Evolutionary conservation across 2,888 invertebrate species (phyloP), one percentile per base, ranked within the genome.

Genomic region (Drosophila testacea): DNA sequence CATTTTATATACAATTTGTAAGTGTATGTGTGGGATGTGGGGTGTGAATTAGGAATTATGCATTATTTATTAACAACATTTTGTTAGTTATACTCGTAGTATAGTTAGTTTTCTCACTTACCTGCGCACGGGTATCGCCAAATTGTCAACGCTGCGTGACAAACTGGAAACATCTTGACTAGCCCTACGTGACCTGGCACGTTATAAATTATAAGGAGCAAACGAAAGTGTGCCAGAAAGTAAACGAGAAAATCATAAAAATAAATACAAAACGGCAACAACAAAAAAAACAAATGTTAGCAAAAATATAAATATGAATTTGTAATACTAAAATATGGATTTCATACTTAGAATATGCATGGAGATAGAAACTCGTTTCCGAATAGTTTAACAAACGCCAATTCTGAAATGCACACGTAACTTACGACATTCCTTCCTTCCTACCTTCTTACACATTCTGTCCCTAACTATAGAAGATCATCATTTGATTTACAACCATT

Each of bases 121-220:
- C 95, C 95, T 94, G 88, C 94, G 94, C 61, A 90, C 88, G 90
- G 93, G 91, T 67, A 94, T 94, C 90, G 94, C 94, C 93, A 95
- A 94, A 93, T 94, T 94, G 93, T 95, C 95, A 88, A 94, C 94
- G 91, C 95, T 95, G 92, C 95, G 93, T 91, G 95, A 94, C 92
- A 95, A 94, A 93, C 93, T 92, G 81, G 93, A 93, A 81, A 94
- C 94, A 93, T 97, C 97, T 94, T 96, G 96, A 90, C 97, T 97
- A 92, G 96, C 96, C 93, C 97, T 95, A 93, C 97, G 96, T 94
- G 96, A 96, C 95, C 97, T 97, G 71, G 94, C 90, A 90, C 91
- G 90, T 88, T 83, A 60, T 39, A 74, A 90, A 90, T 91, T 81
- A 83, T 78, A 85, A 88, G 83, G 83, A 85, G 86, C 77, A 89